Base-by-base conservation (phyloP, 1,140 invertebrate genomes). In the Hylaeus anthracinus region DNA sequence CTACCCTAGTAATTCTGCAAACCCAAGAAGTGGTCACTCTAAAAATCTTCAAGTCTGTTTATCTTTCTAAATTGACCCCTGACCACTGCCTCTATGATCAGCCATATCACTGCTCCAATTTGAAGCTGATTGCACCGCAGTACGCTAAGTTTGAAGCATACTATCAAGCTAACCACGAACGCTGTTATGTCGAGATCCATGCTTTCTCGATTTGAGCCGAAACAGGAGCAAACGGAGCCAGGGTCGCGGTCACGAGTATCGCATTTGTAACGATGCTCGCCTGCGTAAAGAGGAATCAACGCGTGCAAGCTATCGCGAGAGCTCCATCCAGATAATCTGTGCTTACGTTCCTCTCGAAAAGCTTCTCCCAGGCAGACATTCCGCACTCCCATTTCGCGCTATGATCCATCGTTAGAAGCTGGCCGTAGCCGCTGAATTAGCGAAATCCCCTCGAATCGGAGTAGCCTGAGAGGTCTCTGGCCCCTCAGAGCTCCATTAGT, bases 401-500 rank as follows among this genome's bases (percentile, higher is more conserved):
- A 75, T 79, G 72, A 82, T 72, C 72, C 72, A 79, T 78, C 67
- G 75, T 86, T 86, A 85, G 77, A 65, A 72, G 61, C 15, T 12
- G 64, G 6, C 43, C 64, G 53, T 55, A 2, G 15, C 37, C 56
- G 69, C 53, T 37, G 83, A 82, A 85, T 86, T 85, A 85, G 72
- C 75, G 26, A 85, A 86, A 85, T 82, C 63, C 79, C 72, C 83
- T 85, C 53, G 83, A 85, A 86, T 82, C 75, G 72, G 66, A 82
- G 79, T 74, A 41, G 39, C 67, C 39, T 15, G 61, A 64, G 55
- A 39, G 79, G 37, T 53, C 53, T 48, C 43, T 10, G 15, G 81
- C 72, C 80, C 67, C 72, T 85, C 82, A 79, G 70, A 58, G 51
- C 55, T 85, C 75, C 80, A 85, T 86, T 86, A 85, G 75, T 72